Evolutionary conservation across 2,113 vertebrate species (phyloP), one percentile per base, ranked within the genome.

Genomic region (Elgaria multicarinata): DNA sequence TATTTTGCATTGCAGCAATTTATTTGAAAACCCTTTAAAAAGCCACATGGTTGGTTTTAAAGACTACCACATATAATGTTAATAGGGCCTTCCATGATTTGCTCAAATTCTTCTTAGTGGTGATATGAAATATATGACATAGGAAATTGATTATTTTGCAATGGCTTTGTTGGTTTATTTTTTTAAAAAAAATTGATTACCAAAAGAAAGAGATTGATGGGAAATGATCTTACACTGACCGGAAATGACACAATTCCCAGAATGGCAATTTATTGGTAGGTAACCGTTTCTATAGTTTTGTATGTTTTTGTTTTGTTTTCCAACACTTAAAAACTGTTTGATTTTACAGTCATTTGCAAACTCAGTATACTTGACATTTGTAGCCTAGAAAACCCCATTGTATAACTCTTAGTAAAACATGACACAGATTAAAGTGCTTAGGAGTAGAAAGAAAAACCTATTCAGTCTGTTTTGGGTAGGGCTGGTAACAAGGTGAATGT

Each of bases 1-100:
- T 96, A 92, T 93, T 95, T 95, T 95, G 90, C 94, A 94, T 93
- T 86, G 83, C 39, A 69, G 75, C 89, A 86, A 95, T 93, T 94
- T 95, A 93, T 93, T 83, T 93, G 92, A 93, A 95, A 95, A 95
- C 93, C 58, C 93, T 86, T 91, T 95, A 95, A 93, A 92, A 95
- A 94, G 93, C 90, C 91, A 94, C 91, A 94, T 85, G 79, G 90
- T 94, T 90, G 91, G 93, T 93, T 83, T 93, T 88, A 83, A 64
- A 94, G 93, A 91, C 86, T 93, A 90, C 92, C 93, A 95, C 93
- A 82, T 92, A 80, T 92, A 91, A 88, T 69, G 75, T 90, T 94
- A 88, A 83, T 88, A 91, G 90, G 86, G 83, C 92, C 91, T 93
- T 89, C 87, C 82, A 2, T 26, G 94, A 95, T 92, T 92, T 3